phyloP scores from a whole-genome alignment of 2,113 vertebrate species.

The Larimichthys crocea region DNA sequence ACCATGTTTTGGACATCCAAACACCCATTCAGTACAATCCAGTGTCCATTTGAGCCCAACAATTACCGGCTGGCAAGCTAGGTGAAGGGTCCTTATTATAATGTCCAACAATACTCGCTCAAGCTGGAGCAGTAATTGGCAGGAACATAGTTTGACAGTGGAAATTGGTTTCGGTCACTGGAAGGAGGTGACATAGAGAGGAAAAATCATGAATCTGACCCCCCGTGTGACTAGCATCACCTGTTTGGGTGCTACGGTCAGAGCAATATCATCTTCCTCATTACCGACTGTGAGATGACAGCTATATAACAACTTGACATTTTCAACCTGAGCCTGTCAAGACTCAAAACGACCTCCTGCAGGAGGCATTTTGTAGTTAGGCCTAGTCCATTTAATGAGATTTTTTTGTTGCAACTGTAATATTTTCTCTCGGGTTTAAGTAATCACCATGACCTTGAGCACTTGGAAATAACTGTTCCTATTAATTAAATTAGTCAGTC shows the following conservation, averaged over 20 bases:
- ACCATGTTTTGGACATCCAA: slow-evolving; percentile 32
- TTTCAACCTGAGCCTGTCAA: slow-evolving; percentile 50
- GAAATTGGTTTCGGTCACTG: slow-evolving; percentile 41
- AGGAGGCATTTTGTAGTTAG: slow-evolving; percentile 4
- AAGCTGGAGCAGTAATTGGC: slow-evolving; percentile 64
- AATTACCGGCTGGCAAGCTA: slow-evolving; percentile 51
- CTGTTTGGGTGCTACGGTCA: slow-evolving; percentile 31
- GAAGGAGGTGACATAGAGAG: slow-evolving; percentile 41
- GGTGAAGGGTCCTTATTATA: slow-evolving; percentile 40
- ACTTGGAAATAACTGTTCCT: not conserved
- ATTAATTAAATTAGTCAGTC: not conserved
- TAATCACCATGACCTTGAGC: not conserved
- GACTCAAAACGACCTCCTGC: slow-evolving; percentile 11
- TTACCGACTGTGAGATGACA: slow-evolving; percentile 65
- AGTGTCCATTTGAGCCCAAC: slow-evolving; percentile 46
- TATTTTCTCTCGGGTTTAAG: too few species aligned
- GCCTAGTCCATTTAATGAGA: slow-evolving; percentile 7
- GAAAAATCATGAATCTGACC: slow-evolving; percentile 52
- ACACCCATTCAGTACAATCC: slow-evolving; percentile 40
- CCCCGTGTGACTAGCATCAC: slow-evolving; percentile 29
- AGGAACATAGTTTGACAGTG: slow-evolving; percentile 43
- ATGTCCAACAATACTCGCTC: slow-evolving; percentile 54
- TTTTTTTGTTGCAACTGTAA: not conserved
- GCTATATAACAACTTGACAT: slow-evolving; percentile 61
- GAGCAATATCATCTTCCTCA: slow-evolving; percentile 56